Evolutionary conservation across 2,113 vertebrate genomes (phyloP).

Genomic region (Rhynchomys soricoides): DNA sequence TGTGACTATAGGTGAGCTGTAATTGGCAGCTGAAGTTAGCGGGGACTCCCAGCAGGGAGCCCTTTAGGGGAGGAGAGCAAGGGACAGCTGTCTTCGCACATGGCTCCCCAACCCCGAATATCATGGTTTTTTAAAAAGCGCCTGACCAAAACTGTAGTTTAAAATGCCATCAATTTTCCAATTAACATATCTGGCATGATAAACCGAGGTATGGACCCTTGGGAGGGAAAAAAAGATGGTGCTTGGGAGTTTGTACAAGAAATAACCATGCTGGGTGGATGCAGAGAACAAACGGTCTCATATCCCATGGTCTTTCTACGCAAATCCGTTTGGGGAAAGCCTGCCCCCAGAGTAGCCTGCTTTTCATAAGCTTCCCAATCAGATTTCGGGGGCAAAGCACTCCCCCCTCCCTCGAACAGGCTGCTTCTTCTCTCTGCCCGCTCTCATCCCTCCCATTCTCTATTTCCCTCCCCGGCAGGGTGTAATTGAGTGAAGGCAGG

Average conservation of each 20-base stretch:
- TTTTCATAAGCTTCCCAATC: constrained; percentile 75
- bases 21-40: not conserved
- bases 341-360: constrained; percentile 76
- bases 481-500: constrained; percentile 76
- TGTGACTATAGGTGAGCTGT: constrained; percentile 27
- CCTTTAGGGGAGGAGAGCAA: not conserved
- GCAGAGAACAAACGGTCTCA: not conserved
- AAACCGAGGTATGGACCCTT: not conserved
- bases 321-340: constrained; percentile 53
- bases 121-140: not conserved
- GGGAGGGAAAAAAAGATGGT: not conserved
- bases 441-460: constrained; percentile 62
- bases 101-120: not conserved
- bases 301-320: not conserved
- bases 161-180: not conserved
- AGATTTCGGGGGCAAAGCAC: constrained; percentile 79
- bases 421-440: constrained; percentile 30
- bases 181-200: not conserved
- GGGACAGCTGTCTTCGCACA: not conserved
- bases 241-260: constrained; percentile 14
- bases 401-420: constrained; percentile 69
- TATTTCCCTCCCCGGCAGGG: constrained; percentile 70
- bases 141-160: not conserved
- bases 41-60: not conserved
- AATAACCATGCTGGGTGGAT: not conserved